Base-by-base conservation (phyloP, 2,888 invertebrate species). In the Athalia circularis region DNA sequence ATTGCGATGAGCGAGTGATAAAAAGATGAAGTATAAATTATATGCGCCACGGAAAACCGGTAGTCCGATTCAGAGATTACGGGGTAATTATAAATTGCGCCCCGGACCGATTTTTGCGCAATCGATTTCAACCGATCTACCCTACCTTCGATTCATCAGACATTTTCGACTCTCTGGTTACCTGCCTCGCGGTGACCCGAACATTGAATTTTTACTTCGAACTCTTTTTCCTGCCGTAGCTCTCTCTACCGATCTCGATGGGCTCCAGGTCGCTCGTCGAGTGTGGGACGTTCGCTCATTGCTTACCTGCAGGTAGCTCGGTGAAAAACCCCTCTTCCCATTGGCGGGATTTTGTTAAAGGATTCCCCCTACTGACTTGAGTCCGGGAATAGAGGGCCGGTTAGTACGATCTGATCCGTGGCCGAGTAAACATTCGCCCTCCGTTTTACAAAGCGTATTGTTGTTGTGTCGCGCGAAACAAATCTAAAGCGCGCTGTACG, bases 381-480 rank as follows among this genome's bases (percentile, higher is more conserved):
- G 62, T 50, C 62, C 4, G 29, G 52, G 75, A 62, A 75, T 75
- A 29, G 68, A 11, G 75, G 45, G 75, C 75, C 59, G 61, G 75
- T 75, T 75, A 75, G 75, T 75, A 75, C 75, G 75, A 62, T 62
- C 75, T 75, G 62, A 75, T 75, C 75, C 75, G 75, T 75, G 45
- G 75, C 29, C 62, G 75, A 75, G 75, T 64, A 75, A 75, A 75
- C 75, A 75, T 61, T 75, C n/a, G 50, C 48, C 50, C 50, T 11
- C 29, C 52, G 52, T 50, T 68, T 13, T 68, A 7, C 11, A 43
- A 11, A 52, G 11, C 52, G 29, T 50, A 48, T 62, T 61, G 48
- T 5, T 45, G 15, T 11, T 45, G 9, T 45, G 13, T 15, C 8
- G 15, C 52, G 50, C 13, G 52, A 29, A 7, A 0, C 15, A 59